Conservation (phyloP, 2,888 invertebrate genomes). For the Tachina fera region DNA sequence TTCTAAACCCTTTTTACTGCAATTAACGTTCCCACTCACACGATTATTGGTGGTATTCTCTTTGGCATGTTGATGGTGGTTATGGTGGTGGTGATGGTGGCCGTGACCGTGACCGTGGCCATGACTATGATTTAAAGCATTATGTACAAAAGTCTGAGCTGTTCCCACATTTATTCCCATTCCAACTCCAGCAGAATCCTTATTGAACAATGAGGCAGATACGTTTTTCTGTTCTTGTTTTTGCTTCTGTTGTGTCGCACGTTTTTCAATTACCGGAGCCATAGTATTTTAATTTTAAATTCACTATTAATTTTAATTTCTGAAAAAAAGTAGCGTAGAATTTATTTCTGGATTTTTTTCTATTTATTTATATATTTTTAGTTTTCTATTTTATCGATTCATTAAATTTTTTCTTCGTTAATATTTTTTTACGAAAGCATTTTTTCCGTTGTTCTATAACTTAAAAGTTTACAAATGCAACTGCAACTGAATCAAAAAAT, state of each 20-base stretch:
- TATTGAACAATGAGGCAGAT: constrained; percentile 15
- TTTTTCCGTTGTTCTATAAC: constrained; percentile 58
- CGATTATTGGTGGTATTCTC: constrained; percentile 75
- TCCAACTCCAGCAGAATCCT: constrained; percentile 3
- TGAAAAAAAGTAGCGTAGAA: constrained; percentile 54
- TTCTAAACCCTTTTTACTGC: constrained; percentile 78
- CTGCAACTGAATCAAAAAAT: constrained; percentile 77
- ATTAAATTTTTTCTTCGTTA: constrained; percentile 30
- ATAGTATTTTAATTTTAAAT: constrained; percentile 72
- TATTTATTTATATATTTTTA: constrained; percentile 10
- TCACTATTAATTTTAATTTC: constrained; percentile 76
- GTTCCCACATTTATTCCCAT: constrained; percentile 4
- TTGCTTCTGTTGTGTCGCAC: constrained; percentile 73
- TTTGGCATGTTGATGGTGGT: constrained; percentile 74
- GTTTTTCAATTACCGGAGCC: constrained; percentile 82
- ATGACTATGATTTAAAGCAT: constrained; percentile 59
- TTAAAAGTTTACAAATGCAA: constrained; percentile 67
- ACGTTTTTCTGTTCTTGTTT: constrained; percentile 57
- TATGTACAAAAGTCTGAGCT: constrained; percentile 51
- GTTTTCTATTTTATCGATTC: constrained; percentile 17
- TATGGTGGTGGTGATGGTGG: constrained; percentile 51
- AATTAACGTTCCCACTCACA: constrained; percentile 31
- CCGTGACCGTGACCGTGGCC: constrained; percentile 65
- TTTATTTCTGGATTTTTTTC: constrained; percentile 23
- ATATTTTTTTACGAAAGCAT: constrained; percentile 5